Conservation (phyloP, 35 echinoderm and acorn worm species). For the Anneissia japonica region DNA sequence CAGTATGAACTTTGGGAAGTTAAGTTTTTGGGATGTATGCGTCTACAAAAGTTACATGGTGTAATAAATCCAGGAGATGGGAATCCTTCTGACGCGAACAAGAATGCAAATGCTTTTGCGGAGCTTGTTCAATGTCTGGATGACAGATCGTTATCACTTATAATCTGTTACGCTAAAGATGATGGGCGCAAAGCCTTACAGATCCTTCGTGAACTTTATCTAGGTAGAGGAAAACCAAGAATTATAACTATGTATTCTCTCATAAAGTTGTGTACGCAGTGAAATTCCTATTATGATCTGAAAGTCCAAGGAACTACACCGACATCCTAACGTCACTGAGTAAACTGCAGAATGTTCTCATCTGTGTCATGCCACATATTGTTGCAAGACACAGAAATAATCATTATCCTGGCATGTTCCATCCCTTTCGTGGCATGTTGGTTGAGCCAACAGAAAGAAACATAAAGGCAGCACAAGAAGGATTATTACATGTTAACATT, state of each 20-base stretch:
- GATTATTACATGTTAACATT: no score
- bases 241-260: no score
- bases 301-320: constrained; percentile 40
- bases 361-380: constrained; percentile 48
- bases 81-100: background rate
- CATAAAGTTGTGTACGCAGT: constrained; percentile 34
- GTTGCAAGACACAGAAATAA: constrained; percentile 30
- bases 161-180: no score
- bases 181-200: no score
- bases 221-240: no score
- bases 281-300: constrained; percentile 20
- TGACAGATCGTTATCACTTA: constrained; percentile 9
- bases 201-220: no score
- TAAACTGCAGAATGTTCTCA: constrained; percentile 5
- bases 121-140: constrained; percentile 40
- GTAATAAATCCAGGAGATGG: background rate
- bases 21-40: constrained; percentile 28
- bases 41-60: constrained; percentile 16
- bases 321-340: constrained; percentile 19
- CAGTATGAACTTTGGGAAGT: constrained; percentile 42
- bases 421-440: constrained; percentile 8
- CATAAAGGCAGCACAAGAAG: no score
- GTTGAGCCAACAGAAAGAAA: no score
- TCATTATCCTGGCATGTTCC: background rate
- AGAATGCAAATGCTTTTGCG: no score